Evolutionary conservation across 2,113 vertebrate species (phyloP), one percentile per base, ranked within the genome.

Genomic region (Columba livia): DNA sequence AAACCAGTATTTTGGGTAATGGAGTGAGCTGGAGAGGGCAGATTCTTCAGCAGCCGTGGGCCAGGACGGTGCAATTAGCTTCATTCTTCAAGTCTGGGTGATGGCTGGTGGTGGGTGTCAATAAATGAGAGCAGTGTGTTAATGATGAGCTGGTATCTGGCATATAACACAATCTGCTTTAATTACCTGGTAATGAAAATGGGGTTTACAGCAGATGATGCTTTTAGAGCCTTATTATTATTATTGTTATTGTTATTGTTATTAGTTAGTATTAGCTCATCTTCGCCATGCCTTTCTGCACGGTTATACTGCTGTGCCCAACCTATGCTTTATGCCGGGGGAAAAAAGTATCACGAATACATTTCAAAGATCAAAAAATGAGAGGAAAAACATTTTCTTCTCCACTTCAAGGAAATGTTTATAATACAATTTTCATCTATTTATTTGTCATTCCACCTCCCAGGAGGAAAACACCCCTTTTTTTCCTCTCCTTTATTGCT

Each of bases 1-100:
- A 12, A 11, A n/a, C 0, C 2, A 1, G 10, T 3, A 3, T 53
- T 42, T 86, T 2, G 36, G 81, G 64, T 17, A 5, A 17, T 3
- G 18, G 19, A 12, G 36, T 28, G 71, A 62, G 48, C 54, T 24
- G 36, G 8, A 50, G 64, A 54, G 38, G 42, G 42, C 16, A 44
- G 42, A 44, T 44, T 16, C 42, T 44, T 17, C 42, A 44, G 42
- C 42, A 42, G 42, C 42, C 42, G 3, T 16, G 42, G 42, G 42
- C 42, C 42, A 44, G 42, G 42, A 44, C n/a, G 57, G 12, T 18
- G 54, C 40, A 15, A 7, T 67, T 6, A 11, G 12, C 15, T 12
- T 17, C 16, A 44, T 34, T 10, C 25, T 4, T 23, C 12, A 8
- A 20, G 32, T 4, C 1, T 1, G 19, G 31, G 38, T 32, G 73